Percentiles rank a stretch among this genome's conserved stretches.
Evolutionary conservation across 2,888 invertebrate genomes (phyloP).

Genomic region (Escarpia spicata): DNA sequence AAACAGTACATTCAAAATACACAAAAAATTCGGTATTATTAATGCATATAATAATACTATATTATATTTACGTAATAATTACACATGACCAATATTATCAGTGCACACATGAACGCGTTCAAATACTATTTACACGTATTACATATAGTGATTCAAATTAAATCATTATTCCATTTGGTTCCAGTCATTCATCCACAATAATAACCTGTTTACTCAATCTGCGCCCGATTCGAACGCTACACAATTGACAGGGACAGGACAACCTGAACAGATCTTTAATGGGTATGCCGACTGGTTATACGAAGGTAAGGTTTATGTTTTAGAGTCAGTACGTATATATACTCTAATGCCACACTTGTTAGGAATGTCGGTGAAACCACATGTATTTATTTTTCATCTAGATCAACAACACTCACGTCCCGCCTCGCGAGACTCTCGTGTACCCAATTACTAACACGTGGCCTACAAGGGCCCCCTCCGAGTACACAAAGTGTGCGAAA

Average conservation of each 20-base stretch:
- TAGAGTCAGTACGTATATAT: not conserved
- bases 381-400: too few relatives aligned
- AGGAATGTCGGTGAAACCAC: too few relatives aligned
- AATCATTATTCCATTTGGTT: not conserved
- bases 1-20: too few relatives aligned
- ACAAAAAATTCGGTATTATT: not conserved
- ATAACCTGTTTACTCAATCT: not conserved
- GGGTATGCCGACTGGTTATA: not conserved
- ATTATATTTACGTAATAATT: too few relatives aligned
- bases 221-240: not conserved
- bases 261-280: not conserved
- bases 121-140: not conserved
- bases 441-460: too few relatives aligned
- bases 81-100: not conserved
- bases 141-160: not conserved
- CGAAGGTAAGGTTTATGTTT: not conserved
- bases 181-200: not conserved
- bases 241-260: not conserved
- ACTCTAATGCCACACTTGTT: too few relatives aligned
- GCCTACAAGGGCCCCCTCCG: too few relatives aligned
- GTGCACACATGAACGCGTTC: not conserved
- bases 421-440: too few relatives aligned
- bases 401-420: too few relatives aligned
- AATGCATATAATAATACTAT: not conserved
- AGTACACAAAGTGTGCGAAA: too few relatives aligned